Conservation (phyloP, 2,113 vertebrate genomes). For the Bujurquina vittata region DNA sequence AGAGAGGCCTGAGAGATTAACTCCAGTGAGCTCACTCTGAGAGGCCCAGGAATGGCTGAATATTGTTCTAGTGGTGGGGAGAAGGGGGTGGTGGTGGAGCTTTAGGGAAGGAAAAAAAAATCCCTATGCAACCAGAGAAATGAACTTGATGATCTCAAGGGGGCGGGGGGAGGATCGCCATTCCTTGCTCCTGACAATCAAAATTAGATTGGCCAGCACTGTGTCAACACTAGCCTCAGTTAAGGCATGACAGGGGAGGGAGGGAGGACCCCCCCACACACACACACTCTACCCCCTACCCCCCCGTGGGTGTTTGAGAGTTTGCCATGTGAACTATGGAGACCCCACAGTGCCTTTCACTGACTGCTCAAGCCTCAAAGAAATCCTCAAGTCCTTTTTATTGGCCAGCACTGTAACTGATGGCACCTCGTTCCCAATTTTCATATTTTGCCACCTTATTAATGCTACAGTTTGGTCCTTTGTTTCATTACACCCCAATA, state of each 20-base stretch:
- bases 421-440: conserved; percentile 52
- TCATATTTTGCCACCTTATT: conserved; percentile 52
- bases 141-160: conserved; percentile 85
- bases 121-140: conserved; percentile 80
- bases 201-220: conserved; percentile 84
- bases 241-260: conserved; percentile 77
- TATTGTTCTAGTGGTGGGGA: conserved; percentile 81
- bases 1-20: conserved; percentile 81
- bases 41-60: conserved; percentile 83
- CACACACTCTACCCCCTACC: not conserved
- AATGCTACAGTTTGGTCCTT: conserved; percentile 14
- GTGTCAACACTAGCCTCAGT: conserved; percentile 81
- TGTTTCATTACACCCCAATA: conserved; percentile 6
- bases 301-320: conserved; percentile 76
- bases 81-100: conserved; percentile 40
- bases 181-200: conserved; percentile 81
- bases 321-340: conserved; percentile 84
- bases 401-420: conserved; percentile 75
- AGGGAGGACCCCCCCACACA: conserved; percentile 59
- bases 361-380: conserved; percentile 78
- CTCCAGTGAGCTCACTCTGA: conserved; percentile 80
- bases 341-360: conserved; percentile 84
- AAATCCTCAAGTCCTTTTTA: conserved; percentile 73
- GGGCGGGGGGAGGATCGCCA: conserved; percentile 74
- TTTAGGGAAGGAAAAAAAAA: conserved; percentile 44